Evolutionary conservation across 2,888 invertebrate genomes (phyloP).

Genomic region (Oxyscelio sp.): DNA sequence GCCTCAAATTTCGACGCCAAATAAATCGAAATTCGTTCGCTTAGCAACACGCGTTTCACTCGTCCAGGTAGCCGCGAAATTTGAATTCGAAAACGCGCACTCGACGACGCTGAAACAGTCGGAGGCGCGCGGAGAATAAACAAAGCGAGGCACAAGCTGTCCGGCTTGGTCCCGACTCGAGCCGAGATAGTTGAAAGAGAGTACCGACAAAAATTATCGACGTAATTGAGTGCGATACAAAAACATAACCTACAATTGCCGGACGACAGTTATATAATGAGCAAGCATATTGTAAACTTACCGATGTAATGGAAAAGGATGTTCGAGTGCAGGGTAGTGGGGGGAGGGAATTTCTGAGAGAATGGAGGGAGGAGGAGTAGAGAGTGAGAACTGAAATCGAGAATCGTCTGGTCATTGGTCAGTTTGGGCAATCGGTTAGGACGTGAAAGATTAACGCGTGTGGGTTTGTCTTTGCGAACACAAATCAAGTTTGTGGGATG

Average conservation of each 20-base stretch:
- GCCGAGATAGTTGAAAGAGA: conserved; percentile 33
- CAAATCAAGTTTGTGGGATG: conserved; percentile 47
- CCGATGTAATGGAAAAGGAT: conserved; percentile 20
- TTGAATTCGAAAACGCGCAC: conserved; percentile 27
- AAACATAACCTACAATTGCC: conserved; percentile 86
- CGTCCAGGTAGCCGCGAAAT: conserved; percentile 40
- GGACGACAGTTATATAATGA: conserved; percentile 85
- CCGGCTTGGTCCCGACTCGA: conserved; percentile 8
- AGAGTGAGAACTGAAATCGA: neutral
- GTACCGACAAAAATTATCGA: conserved; percentile 71
- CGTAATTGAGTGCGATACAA: conserved; percentile 76
- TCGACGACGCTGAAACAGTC: no score
- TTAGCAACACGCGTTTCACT: conserved; percentile 57
- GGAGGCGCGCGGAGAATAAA: no score
- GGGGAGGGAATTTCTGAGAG: neutral
- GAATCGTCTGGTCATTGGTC: conserved; percentile 31
- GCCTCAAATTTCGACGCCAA: conserved; percentile 31
- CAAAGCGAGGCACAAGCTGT: neutral
- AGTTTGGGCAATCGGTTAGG: no score
- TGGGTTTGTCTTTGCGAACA: conserved; percentile 37
- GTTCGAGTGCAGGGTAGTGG: no score
- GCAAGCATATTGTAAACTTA: conserved; percentile 67
- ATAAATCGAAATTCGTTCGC: conserved; percentile 43
- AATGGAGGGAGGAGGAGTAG: neutral
- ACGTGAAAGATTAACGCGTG: conserved; percentile 45